A percentile compares a stretch with the other conserved stretches of the same genome.
Conservation (phyloP, 2,113 vertebrate genomes). For the Boulengeromyrus knoepffleri region DNA sequence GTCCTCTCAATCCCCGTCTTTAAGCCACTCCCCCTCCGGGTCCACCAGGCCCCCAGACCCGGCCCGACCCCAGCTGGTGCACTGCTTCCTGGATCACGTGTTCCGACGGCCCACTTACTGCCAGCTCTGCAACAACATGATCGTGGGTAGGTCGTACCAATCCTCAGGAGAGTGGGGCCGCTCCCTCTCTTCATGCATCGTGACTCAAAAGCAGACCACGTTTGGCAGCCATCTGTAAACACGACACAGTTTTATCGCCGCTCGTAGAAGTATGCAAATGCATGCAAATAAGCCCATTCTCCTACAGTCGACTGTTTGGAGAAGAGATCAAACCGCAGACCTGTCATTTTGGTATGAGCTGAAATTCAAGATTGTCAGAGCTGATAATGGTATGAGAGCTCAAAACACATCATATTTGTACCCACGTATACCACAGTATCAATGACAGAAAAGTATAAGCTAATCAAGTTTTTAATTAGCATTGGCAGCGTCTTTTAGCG, state of each 20-base stretch:
- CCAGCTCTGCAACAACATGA: slow-evolving; percentile 81
- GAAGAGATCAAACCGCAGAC: background rate
- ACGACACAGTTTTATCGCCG: background rate
- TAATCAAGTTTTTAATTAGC: background rate
- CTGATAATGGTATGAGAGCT: background rate
- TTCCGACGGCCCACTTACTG: slow-evolving; percentile 82
- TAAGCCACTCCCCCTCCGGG: slow-evolving; percentile 51
- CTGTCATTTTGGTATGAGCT: background rate
- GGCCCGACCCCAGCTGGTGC: slow-evolving; percentile 60
- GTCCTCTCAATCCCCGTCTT: slow-evolving; percentile 57
- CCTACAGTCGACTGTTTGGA: background rate
- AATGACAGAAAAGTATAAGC: background rate
- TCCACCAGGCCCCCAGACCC: slow-evolving; percentile 33
- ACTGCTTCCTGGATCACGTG: slow-evolving; percentile 80
- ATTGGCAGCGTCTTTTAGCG: background rate
- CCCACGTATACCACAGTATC: background rate
- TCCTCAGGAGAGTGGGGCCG: background rate
- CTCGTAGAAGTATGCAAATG: background rate
- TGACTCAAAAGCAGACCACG: background rate
- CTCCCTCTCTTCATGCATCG: background rate
- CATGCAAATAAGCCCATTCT: background rate
- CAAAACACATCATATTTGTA: background rate
- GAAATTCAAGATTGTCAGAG: background rate
- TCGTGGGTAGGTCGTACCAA: slow-evolving; percentile 66
- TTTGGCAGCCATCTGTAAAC: background rate